phyloP scores from a whole-genome alignment of 2,888 invertebrate genomes.

The Anoplius nigerrimus region DNA sequence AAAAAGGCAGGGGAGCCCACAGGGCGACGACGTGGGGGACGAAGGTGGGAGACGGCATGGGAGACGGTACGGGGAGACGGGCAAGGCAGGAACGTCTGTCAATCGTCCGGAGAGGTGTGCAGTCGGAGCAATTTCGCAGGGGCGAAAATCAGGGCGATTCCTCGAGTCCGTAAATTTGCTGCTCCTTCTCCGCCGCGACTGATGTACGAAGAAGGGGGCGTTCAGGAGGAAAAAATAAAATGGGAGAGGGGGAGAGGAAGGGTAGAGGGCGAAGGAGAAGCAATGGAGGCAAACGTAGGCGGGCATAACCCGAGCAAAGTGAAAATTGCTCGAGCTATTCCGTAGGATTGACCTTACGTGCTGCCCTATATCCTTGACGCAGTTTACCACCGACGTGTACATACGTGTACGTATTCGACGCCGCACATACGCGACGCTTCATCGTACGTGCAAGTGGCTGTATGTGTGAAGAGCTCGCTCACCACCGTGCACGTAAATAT shows the following conservation, averaged over 20 bases:
- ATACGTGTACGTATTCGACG: neutral
- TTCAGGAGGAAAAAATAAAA: conserved; percentile 8
- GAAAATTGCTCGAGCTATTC: conserved; percentile 66
- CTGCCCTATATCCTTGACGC: conserved; percentile 32
- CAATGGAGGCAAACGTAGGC: conserved; percentile 45
- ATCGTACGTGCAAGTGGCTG: conserved; percentile 22
- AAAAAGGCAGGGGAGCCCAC: conserved; percentile 19
- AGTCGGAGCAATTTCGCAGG: conserved; percentile 58
- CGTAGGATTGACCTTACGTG: conserved; percentile 57
- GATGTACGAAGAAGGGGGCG: neutral
- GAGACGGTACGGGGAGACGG: conserved; percentile 25
- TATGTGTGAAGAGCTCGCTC: conserved; percentile 28
- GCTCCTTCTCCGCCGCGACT: neutral
- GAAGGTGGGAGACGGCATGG: too few relatives aligned
- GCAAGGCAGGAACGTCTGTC: conserved; percentile 51
- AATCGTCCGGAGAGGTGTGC: conserved; percentile 58
- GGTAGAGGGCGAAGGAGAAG: conserved; percentile 19
- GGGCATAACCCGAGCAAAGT: conserved; percentile 61
- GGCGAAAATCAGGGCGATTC: conserved; percentile 62
- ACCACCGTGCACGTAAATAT: conserved; percentile 54
- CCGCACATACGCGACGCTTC: conserved; percentile 1
- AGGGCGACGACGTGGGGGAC: conserved; percentile 12
- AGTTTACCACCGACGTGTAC: conserved; percentile 13
- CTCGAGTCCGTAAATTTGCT: conserved; percentile 55
- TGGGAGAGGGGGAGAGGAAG: conserved; percentile 2